phyloP scores from a whole-genome alignment of 2,888 invertebrate genomes.

The Diabrotica balteata region DNA sequence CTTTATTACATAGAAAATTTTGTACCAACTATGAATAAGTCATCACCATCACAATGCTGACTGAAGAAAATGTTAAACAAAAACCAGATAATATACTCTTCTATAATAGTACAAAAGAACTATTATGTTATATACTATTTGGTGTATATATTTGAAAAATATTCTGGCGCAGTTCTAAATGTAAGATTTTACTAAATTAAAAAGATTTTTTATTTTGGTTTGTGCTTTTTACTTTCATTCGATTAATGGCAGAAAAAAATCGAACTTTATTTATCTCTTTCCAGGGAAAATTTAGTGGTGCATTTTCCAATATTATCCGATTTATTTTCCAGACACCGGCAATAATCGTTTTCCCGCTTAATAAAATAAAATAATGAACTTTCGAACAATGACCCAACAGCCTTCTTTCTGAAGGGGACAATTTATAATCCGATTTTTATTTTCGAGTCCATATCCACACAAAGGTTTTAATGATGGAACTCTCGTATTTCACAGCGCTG shows the following conservation, averaged over 20 bases:
- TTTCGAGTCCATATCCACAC: slow-evolving; percentile 51
- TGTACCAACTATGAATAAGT: too few species aligned
- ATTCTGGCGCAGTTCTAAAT: too few species aligned
- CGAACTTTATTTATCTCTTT: slow-evolving; percentile 16
- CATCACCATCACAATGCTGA: too few species aligned
- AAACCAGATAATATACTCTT: too few species aligned
- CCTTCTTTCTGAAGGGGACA: slow-evolving; percentile 45
- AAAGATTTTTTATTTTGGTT: too few species aligned
- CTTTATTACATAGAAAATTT: too few species aligned
- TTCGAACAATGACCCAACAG: slow-evolving; percentile 32
- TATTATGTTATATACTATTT: too few species aligned
- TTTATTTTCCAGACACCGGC: slow-evolving; percentile 25
- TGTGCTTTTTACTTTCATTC: too few species aligned
- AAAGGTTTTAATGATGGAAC: slow-evolving; percentile 52
- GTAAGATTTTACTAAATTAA: too few species aligned
- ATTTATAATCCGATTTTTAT: slow-evolving; percentile 54
- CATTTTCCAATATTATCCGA: slow-evolving; percentile 23
- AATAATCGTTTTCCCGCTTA: slow-evolving; percentile 26
- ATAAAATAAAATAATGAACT: slow-evolving; percentile 30
- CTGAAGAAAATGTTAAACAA: too few species aligned
- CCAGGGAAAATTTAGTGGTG: slow-evolving; percentile 19
- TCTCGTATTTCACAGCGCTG: slow-evolving; percentile 42
- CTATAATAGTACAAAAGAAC: too few species aligned
- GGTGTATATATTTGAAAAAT: too few species aligned
- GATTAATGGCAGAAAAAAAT: slow-evolving; percentile 16